These are phyloP conservation scores for Raja brachyura DNA, from an alignment of 2,113 vertebrate species.

Conservation along the genomic window DNA sequence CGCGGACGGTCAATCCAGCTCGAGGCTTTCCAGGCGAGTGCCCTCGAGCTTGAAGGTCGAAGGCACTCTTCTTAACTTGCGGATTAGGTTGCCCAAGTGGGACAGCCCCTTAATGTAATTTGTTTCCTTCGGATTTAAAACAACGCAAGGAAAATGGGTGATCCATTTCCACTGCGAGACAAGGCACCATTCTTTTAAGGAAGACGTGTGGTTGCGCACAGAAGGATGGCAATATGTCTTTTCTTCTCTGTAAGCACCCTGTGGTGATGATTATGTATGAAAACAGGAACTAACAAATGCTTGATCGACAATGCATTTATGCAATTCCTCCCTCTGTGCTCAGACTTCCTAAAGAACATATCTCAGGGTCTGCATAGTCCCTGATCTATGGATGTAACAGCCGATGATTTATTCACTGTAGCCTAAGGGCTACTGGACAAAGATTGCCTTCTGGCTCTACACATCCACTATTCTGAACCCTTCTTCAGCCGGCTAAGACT, in stretches of 20 bases:
- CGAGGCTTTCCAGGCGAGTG: too few relatives aligned
- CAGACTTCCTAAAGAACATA: background rate
- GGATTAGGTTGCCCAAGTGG: too few relatives aligned
- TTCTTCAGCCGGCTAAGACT: background rate
- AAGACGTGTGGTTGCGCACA: background rate
- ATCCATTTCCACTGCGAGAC: background rate
- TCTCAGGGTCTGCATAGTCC: background rate
- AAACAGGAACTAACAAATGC: conserved; percentile 10
- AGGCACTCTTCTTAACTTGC: too few relatives aligned
- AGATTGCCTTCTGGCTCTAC: background rate
- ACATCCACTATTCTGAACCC: background rate
- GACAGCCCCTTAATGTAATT: too few relatives aligned
- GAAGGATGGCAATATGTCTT: background rate
- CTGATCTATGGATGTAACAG: conserved; percentile 3
- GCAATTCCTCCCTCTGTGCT: background rate
- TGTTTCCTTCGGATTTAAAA: background rate
- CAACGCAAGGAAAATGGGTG: background rate
- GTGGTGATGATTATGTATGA: background rate
- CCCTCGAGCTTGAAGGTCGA: too few relatives aligned
- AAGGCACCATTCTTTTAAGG: background rate
- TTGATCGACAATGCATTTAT: conserved; percentile 13
- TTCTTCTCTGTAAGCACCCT: background rate
- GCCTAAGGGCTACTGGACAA: background rate
- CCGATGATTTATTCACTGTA: background rate
- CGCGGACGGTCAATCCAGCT: too few relatives aligned